These are phyloP conservation scores for Atta texana DNA, from an alignment of 1,140 invertebrate genomes.

Conservation along the genomic window DNA sequence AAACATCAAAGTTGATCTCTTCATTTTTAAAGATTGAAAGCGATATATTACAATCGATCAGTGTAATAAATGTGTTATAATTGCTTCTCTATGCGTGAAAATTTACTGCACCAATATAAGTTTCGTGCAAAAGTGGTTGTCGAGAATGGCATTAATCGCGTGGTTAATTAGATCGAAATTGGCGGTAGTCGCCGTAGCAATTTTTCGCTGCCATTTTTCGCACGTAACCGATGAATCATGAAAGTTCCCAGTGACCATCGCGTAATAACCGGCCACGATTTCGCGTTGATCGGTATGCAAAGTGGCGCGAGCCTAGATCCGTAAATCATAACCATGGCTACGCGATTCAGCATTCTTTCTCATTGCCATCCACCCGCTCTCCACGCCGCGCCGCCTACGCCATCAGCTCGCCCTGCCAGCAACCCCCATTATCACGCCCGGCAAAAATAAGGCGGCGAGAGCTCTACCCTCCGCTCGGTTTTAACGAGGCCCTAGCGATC, in stretches of 20 bases:
- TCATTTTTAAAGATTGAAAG: not conserved
- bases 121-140: constrained; percentile 3
- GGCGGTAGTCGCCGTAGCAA: constrained; percentile 53
- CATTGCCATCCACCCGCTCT: constrained; percentile 39
- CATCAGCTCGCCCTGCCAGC: constrained; percentile 64
- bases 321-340: constrained; percentile 73
- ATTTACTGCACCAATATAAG: constrained; percentile 40
- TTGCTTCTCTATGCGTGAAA: constrained; percentile 1
- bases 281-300: constrained; percentile 77
- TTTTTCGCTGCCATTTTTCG: constrained; percentile 78
- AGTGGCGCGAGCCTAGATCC: constrained; percentile 69
- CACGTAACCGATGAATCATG: constrained; percentile 72
- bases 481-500: constrained; percentile 85
- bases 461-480: constrained; percentile 80
- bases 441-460: constrained; percentile 74
- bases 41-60: constrained; percentile 18
- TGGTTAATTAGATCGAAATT: constrained; percentile 72
- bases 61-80: constrained; percentile 44
- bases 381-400: constrained; percentile 61
- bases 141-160: constrained; percentile 44
- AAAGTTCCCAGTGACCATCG: constrained; percentile 58
- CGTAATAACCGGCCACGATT: constrained; percentile 72
- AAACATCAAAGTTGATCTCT: constrained; percentile 1
- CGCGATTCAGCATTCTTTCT: constrained; percentile 74
- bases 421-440: constrained; percentile 74